phyloP scores from a whole-genome alignment of 1,140 invertebrate genomes.

The Heliothis subflexa region DNA sequence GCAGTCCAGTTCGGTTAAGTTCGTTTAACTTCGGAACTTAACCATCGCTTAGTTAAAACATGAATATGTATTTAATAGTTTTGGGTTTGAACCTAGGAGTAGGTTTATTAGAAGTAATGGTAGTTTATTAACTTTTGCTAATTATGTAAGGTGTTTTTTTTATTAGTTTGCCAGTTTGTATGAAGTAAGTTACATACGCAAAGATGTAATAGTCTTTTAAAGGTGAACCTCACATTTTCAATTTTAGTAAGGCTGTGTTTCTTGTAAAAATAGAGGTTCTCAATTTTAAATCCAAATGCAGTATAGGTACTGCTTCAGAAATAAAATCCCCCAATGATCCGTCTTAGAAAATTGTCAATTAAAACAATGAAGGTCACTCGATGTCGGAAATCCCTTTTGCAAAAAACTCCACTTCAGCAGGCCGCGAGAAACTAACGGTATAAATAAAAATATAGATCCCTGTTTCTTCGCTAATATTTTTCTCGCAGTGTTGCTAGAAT shows the following conservation, averaged over 20 bases:
- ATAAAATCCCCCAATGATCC: too few species aligned
- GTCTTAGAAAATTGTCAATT: too few species aligned
- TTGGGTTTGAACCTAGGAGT: neutral
- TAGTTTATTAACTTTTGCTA: neutral
- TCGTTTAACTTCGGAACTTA: constrained; percentile 31
- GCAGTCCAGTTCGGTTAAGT: constrained; percentile 1
- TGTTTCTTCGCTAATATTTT: constrained; percentile 21
- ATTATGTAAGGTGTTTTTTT: neutral
- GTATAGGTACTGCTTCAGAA: too few species aligned
- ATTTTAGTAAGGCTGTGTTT: too few species aligned
- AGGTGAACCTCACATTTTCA: too few species aligned
- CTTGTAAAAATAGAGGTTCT: too few species aligned
- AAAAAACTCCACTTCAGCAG: neutral
- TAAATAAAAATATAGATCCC: constrained; percentile 26
- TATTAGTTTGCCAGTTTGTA: too few species aligned
- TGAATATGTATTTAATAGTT: constrained; percentile 39
- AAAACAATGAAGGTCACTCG: neutral
- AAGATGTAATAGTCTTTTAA: too few species aligned
- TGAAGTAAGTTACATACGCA: too few species aligned
- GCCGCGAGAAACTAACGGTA: neutral
- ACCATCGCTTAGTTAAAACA: constrained; percentile 20
- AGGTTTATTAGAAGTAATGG: neutral
- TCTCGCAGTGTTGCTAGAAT: constrained; percentile 2
- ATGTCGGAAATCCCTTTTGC: neutral
- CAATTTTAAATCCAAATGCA: too few species aligned